These are phyloP conservation scores for Perdita meconis DNA, from an alignment of 2,888 invertebrate genomes.

Conservation along the genomic window DNA sequence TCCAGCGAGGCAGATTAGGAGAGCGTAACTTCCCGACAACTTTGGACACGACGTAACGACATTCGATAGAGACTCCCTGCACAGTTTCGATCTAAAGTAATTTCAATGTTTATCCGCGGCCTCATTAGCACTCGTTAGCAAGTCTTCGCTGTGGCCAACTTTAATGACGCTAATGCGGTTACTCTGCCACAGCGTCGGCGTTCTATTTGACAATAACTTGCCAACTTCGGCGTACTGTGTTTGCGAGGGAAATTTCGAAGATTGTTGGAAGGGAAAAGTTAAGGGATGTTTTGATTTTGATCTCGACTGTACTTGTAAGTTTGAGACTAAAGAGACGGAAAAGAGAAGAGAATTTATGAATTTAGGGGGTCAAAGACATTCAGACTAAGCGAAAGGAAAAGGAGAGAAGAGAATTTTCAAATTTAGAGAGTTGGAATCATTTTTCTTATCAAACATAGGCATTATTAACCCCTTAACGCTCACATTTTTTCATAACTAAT, in stretches of 20 bases:
- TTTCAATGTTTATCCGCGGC: slow-evolving; percentile 65
- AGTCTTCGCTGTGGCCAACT: slow-evolving; percentile 19
- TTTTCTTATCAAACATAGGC: too few species aligned
- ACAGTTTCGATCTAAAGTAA: slow-evolving; percentile 57
- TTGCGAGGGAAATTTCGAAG: neutral
- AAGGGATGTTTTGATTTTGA: slow-evolving; percentile 3
- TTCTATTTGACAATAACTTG: slow-evolving; percentile 29
- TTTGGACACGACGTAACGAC: slow-evolving; percentile 50
- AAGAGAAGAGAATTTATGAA: too few species aligned
- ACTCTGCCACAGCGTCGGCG: slow-evolving; percentile 14
- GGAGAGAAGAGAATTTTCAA: too few species aligned
- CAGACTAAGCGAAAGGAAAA: too few species aligned
- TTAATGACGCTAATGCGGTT: slow-evolving; percentile 46
- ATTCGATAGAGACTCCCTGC: slow-evolving; percentile 58
- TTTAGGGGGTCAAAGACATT: too few species aligned
- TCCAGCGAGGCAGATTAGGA: slow-evolving; percentile 53
- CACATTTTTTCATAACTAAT: too few species aligned
- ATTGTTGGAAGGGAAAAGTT: neutral
- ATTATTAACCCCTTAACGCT: too few species aligned
- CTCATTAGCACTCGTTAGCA: slow-evolving; percentile 45
- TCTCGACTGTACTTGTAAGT: too few species aligned
- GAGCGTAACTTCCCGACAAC: slow-evolving; percentile 53
- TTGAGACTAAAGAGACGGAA: too few species aligned
- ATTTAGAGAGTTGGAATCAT: too few species aligned
- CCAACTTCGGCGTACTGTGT: slow-evolving; percentile 20